Evolutionary conservation across 2,113 vertebrate genomes (phyloP), one percentile per base, ranked within the genome.

Genomic region (Nannobrachium achirus): DNA sequence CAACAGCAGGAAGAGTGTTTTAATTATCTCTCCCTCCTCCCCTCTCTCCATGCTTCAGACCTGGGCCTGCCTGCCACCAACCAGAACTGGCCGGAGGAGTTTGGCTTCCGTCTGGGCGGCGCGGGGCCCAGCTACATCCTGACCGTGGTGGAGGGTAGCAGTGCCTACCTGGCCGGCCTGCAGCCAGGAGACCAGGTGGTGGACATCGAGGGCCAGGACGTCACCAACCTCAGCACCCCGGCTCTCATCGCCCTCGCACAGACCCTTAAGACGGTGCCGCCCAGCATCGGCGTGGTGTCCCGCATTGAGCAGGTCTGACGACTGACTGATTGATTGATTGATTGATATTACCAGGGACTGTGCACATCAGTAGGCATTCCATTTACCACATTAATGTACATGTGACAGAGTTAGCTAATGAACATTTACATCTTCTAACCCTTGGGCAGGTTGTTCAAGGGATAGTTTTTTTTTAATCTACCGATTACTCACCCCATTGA

Each of bases 231-330:
- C 86, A 94, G 92, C 89, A 88, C 86, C 0, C 88, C 95, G 52
- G 92, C 91, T 0, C 90, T 99, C 8, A 82, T 95, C 1, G 87
- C 86, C 46, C 83, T 98, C 80, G 97, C 96, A 18, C 90, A 92
- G 80, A 82, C 89, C 53, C 96, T 97, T 57, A 80, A 88, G 65
- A 95, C 92, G 0, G 95, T 98, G 13, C 97, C 97, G 0, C 96
- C 97, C 7, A 99, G 97, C 89, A 98, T 98, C 0, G 97, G 97
- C 0, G 97, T 98, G 69, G 94, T 97, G 76, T 97, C 95, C 6
- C 92, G 95, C 40, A 81, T 95, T 6, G 92, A 92, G 83, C 93
- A 92, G 75, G 93, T 92, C 41, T 65, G 66, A n/a, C 25, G 25
- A 33, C 6, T 33, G 25, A 33, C 3, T 33, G 25, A 33, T 33